Base-by-base conservation (phyloP, 2,888 invertebrate genomes). In the Suillia variegata region DNA sequence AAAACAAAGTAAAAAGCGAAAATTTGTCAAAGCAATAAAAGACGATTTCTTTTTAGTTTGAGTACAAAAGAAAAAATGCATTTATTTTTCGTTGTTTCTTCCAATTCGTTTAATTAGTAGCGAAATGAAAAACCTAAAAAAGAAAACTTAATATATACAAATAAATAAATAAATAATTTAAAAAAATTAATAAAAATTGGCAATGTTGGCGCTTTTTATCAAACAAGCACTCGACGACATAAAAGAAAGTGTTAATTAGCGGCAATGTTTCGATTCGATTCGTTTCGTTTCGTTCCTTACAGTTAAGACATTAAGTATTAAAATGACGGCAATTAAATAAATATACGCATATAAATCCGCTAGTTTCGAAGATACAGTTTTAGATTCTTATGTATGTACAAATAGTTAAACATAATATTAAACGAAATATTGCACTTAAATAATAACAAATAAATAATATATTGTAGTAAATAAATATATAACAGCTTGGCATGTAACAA, bases 111-210 rank as follows among this genome's bases (percentile, higher is more conserved):
- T 24, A 5, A 26, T 33, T 48, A n/a, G 38, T 47, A 47, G 31
- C 18, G 21, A 33, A 26, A 48, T 48, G 33, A 55, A 55, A 42
- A 54, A 42, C 31, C 12, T 50, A 50, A 26, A 50, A 17, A 20
- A 4, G 13, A 21, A 49, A 49, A 21, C 13, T 13, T 13, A 21
- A 8, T 1, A 49, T 34, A 52, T 33, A 52, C 34, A 47, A 47
- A 54, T 47, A 54, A 54, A 47, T 54, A 54, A 54, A 52, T 52
- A 52, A 34, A 52, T 52, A 52, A 26, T n/a, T n/a, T n/a, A n/a
- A n/a, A 26, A 6, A 26, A 26, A 26, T 26, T 26, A n/a, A 26
- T 26, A 26, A 26, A n/a, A 26, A 26, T 26, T 26, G 26, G 26
- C 26, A 26, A 26, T 26, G 26, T 26, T 5, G 10, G 10, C 10